These are phyloP conservation scores for Gymnocephalus cernua DNA, from an alignment of 2,113 vertebrate genomes.

Conservation along the genomic window DNA sequence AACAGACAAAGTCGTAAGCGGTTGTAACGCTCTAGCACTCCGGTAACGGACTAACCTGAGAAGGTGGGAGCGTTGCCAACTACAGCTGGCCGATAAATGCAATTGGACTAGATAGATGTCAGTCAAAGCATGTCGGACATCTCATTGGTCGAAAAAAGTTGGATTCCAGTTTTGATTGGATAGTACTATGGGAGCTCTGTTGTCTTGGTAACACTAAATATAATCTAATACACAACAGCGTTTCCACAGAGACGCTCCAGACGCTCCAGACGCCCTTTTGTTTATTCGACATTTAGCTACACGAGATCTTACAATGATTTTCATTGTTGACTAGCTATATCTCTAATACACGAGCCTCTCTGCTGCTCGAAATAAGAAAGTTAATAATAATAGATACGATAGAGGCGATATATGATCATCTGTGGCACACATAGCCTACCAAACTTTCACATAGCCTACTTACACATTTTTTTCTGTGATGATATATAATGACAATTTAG, in stretches of 20 bases:
- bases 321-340: background rate
- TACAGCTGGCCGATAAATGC: fast-evolving
- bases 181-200: background rate
- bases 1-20: background rate
- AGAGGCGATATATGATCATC: background rate
- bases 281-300: no score
- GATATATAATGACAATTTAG: background rate
- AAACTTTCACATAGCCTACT: background rate
- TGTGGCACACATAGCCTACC: background rate
- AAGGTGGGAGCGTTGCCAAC: background rate
- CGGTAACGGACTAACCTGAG: conserved; percentile 36
- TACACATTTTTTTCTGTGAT: background rate
- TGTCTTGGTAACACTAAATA: conserved; percentile 35
- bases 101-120: conserved; percentile 39
- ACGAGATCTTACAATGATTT: background rate
- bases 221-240: background rate
- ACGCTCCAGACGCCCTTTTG: background rate
- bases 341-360: background rate
- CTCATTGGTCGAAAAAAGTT: conserved; percentile 42
- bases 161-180: conserved; percentile 26
- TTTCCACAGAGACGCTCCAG: background rate
- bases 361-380: background rate
- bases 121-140: background rate
- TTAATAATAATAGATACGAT: background rate
- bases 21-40: background rate